Evolutionary conservation across 2,888 invertebrate genomes (phyloP).

Genomic region (Tenthredo livida): DNA sequence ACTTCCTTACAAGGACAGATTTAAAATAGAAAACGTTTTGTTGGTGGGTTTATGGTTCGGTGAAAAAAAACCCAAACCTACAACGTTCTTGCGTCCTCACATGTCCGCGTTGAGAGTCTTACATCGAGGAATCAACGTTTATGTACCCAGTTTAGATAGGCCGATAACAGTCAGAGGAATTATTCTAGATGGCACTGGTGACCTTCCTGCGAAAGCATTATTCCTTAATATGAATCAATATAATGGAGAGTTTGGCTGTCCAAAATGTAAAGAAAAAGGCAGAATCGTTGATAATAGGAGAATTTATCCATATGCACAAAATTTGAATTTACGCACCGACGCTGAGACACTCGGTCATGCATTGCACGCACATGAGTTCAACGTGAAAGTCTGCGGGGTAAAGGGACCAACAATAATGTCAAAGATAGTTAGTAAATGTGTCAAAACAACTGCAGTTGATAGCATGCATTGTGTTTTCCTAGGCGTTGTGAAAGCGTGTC

Average conservation of each 20-base stretch:
- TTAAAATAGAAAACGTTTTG: slow-evolving; percentile 59
- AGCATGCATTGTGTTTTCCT: slow-evolving; percentile 59
- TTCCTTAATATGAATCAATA: slow-evolving; percentile 56
- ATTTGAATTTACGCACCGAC: slow-evolving; percentile 51
- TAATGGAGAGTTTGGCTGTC: slow-evolving; percentile 57
- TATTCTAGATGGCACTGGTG: slow-evolving; percentile 54
- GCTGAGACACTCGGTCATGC: slow-evolving; percentile 51
- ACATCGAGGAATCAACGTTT: slow-evolving; percentile 34
- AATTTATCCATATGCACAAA: slow-evolving; percentile 54
- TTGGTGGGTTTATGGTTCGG: slow-evolving; percentile 61
- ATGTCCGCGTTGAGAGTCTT: background rate
- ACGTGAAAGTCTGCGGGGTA: slow-evolving; percentile 47
- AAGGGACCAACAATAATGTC: slow-evolving; percentile 56
- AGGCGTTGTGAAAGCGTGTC: slow-evolving; percentile 55
- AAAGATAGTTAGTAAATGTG: slow-evolving; percentile 56
- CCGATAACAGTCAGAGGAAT: slow-evolving; percentile 50
- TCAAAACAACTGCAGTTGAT: slow-evolving; percentile 56
- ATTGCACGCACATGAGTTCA: slow-evolving; percentile 45
- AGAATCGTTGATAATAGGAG: slow-evolving; percentile 32
- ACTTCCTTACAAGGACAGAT: slow-evolving; percentile 58
- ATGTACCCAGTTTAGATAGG: slow-evolving; percentile 17
- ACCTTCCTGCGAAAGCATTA: slow-evolving; percentile 57
- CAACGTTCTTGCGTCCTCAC: slow-evolving; percentile 15
- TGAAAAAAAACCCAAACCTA: slow-evolving; percentile 54
- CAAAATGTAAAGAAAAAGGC: slow-evolving; percentile 54